These are phyloP conservation scores for Lampris megalopsis DNA, from an alignment of 2,113 vertebrate genomes.

Conservation along the genomic window DNA sequence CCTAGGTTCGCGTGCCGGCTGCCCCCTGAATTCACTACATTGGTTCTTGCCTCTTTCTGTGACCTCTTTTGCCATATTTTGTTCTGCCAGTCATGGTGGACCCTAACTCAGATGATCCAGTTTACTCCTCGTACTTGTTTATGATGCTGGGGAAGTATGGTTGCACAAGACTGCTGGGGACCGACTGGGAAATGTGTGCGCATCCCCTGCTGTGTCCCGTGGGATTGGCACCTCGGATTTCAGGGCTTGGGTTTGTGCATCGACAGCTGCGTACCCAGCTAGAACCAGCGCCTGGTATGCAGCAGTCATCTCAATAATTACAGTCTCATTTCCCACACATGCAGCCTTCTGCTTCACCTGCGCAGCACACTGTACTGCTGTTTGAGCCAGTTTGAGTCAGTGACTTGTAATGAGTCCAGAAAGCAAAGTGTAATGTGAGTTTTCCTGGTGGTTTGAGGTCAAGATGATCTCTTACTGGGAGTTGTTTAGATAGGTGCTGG, in stretches of 20 bases:
- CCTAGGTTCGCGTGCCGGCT: no score
- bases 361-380: conserved; percentile 12
- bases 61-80: no score
- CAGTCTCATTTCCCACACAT: conserved; percentile 58
- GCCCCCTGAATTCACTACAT: no score
- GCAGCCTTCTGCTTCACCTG: conserved; percentile 49
- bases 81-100: no score
- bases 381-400: conserved; percentile 48
- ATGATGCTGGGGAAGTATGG: no score
- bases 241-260: conserved; percentile 53
- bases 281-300: conserved; percentile 42
- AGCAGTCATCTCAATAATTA: conserved; percentile 74
- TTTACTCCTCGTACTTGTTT: no score
- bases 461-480: not conserved
- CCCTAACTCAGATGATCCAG: no score
- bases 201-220: conserved; percentile 20
- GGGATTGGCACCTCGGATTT: conserved; percentile 48
- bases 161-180: conserved; percentile 9
- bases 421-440: conserved; percentile 25
- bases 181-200: conserved; percentile 30
- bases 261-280: conserved; percentile 47
- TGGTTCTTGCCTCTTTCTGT: no score
- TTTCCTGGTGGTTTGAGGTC: conserved; percentile 9
- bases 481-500: not conserved
- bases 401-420: conserved; percentile 30